phyloP scores from a whole-genome alignment of 2,888 invertebrate genomes.

The Idaea straminata region DNA sequence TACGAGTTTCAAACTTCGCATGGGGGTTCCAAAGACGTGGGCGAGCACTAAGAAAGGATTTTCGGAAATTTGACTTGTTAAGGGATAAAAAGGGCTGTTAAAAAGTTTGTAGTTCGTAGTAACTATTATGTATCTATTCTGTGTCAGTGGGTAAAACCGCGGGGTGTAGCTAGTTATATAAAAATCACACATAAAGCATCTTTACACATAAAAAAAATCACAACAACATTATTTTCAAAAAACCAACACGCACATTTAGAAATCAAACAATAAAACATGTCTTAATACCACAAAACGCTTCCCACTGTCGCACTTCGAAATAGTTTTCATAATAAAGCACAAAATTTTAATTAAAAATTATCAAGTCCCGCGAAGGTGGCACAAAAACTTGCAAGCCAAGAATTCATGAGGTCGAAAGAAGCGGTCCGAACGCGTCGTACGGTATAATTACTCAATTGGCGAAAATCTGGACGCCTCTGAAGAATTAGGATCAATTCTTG shows the following conservation, averaged over 20 bases:
- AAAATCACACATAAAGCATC: too few species aligned
- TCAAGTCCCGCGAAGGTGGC: constrained; percentile 38
- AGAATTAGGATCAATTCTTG: constrained; percentile 15
- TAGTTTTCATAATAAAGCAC: constrained; percentile 70
- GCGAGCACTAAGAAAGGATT: too few species aligned
- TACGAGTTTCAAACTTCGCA: too few species aligned
- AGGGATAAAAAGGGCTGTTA: too few species aligned
- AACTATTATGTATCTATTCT: too few species aligned
- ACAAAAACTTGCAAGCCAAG: constrained; percentile 41
- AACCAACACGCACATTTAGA: not conserved
- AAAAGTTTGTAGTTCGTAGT: too few species aligned
- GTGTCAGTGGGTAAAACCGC: too few species aligned
- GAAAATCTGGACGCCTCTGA: constrained; percentile 46
- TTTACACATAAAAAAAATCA: too few species aligned
- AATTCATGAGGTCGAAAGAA: constrained; percentile 52
- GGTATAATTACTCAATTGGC: constrained; percentile 63
- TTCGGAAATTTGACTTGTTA: too few species aligned
- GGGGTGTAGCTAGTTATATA: too few species aligned
- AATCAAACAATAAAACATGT: constrained; percentile 44
- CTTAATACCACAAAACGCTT: not conserved
- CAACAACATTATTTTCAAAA: not conserved
- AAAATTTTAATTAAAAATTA: constrained; percentile 73
- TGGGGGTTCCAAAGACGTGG: too few species aligned
- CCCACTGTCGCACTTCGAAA: constrained; percentile 28
- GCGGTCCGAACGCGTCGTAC: constrained; percentile 48